Base-by-base conservation (phyloP, 2,888 invertebrate species). In the Oscheius sp. region DNA sequence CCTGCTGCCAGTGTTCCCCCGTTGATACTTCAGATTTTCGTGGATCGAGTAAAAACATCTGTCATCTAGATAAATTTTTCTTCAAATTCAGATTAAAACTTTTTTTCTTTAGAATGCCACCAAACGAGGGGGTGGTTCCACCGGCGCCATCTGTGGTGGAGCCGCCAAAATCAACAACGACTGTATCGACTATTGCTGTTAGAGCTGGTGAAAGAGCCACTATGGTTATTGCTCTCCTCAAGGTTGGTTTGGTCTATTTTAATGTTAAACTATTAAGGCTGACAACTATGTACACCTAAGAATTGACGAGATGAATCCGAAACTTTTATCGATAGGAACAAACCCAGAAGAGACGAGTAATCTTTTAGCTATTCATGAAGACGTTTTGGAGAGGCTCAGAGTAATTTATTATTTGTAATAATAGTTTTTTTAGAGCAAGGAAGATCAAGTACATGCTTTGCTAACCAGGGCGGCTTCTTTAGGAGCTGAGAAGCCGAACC, bases 111-210 rank as follows among this genome's bases (percentile, higher is more conserved):
- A 54, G 28, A 26, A 59, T 59, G 59, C 59, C 59, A n/a, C 59
- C 59, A 41, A 28, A 24, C n/a, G 73, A 68, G 56, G 73, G 59
- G 71, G 75, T 67, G 73, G 71, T 72, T 4, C 33, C 28, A 17
- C 47, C 62, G 30, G 33, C 30, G 12, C 14, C 44, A 26, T 24
- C 57, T 4, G 17, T 26, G 26, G 57, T 22, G 57, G 36, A 6
- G 12, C 57, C 45, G 17, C 38, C 66, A 28, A 61, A 63, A 5
- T 72, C 77, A 20, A 75, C 77, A 26, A 93, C 93, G 70, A 93
- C 93, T 80, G 92, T 94, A 84, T 93, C 93, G 87, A 94, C 94
- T 68, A 93, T 94, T 80, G 94, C 93, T 54, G 92, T 94, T 72
- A 92, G 93, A 87, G 92, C 93, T 86, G 93, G 93, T 75, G 90